phyloP scores from a whole-genome alignment of 2,797 vertebrate species.

The Mormyrus proboscirostris region DNA sequence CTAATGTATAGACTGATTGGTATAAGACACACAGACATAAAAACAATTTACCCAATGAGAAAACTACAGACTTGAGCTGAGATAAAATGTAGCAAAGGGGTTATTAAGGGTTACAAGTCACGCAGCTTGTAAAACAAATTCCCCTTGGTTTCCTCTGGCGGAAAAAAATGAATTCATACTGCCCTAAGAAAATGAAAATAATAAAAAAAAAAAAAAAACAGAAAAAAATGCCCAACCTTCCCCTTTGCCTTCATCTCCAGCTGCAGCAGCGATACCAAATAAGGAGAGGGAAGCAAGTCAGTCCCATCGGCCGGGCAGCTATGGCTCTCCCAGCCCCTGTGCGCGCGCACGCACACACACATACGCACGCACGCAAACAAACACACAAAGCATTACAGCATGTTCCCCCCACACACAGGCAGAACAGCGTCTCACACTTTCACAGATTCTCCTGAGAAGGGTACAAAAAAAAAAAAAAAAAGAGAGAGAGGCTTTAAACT shows the following conservation, averaged over 20 bases:
- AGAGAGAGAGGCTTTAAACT: not conserved
- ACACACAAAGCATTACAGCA: not conserved
- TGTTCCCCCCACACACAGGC: not conserved
- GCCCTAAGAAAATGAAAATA: not conserved
- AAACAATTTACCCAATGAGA: not conserved
- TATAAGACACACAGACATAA: not conserved
- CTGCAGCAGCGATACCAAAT: constrained; percentile 75
- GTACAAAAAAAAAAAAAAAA: too few species aligned
- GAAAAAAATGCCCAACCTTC: constrained; percentile 11
- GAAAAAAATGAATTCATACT: not conserved
- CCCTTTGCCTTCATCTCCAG: constrained; percentile 48
- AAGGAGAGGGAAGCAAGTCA: constrained; percentile 63
- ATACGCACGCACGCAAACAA: not conserved
- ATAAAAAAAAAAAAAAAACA: not conserved
- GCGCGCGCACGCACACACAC: not conserved
- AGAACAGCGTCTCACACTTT: not conserved
- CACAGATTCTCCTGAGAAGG: not conserved
- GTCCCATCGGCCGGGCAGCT: constrained; percentile 44
- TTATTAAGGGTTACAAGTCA: not conserved
- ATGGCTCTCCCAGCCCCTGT: not conserved
- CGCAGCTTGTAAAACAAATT: not conserved
- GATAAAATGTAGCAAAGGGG: not conserved
- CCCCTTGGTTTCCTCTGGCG: not conserved
- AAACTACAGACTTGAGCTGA: not conserved
- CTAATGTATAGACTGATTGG: not conserved